These are phyloP conservation scores for Macroglossus sobrinus DNA, from an alignment of 2,113 vertebrate species.

Conservation along the genomic window DNA sequence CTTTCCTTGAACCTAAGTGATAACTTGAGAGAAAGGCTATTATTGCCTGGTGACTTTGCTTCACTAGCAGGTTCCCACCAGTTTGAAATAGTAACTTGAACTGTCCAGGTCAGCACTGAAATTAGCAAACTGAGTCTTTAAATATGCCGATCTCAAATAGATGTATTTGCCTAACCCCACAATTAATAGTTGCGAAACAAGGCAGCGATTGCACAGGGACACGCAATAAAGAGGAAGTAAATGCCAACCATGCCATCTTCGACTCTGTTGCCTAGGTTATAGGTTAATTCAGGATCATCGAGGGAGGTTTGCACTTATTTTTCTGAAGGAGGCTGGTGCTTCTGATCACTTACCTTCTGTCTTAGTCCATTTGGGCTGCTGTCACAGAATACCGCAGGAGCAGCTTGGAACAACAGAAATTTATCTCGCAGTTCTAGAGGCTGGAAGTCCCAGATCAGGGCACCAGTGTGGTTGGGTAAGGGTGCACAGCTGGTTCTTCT, in stretches of 20 bases:
- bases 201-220: neutral
- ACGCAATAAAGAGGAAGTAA: neutral
- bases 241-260: neutral
- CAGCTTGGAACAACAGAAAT: neutral
- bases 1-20: slow-evolving; percentile 35
- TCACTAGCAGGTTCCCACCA: neutral
- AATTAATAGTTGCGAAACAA: neutral
- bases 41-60: slow-evolving; percentile 26
- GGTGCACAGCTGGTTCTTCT: neutral
- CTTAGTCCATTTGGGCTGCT: neutral
- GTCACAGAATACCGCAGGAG: neutral
- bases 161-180: neutral
- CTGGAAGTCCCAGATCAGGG: neutral
- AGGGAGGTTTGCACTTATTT: neutral
- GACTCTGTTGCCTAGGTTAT: neutral
- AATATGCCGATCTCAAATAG: neutral
- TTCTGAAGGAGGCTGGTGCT: neutral
- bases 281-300: neutral
- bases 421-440: neutral
- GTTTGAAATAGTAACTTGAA: neutral
- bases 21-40: neutral
- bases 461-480: neutral
- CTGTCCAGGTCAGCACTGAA: neutral
- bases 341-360: neutral
- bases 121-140: neutral